Base-by-base conservation (phyloP, 2,113 vertebrate species). In the Ciconia boyciana region DNA sequence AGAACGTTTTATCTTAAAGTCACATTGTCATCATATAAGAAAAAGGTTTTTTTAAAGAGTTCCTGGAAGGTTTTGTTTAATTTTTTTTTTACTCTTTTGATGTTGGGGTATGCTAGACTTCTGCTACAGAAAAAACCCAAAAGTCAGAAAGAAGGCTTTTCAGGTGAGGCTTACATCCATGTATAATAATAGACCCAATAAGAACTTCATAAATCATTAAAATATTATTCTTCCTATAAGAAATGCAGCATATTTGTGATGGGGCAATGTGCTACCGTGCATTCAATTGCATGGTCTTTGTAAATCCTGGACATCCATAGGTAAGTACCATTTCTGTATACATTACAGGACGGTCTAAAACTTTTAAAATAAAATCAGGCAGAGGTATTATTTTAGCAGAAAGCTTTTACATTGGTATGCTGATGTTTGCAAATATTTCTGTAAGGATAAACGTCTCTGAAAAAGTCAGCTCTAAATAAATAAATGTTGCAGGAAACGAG, bases 241-340 rank as follows among this genome's bases (percentile, higher is more conserved):
- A 87, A 64, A 78, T 66, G 7, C 16, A 72, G 13, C 0, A 0
- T 49, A 55, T 78, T 74, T 85, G 17, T 77, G 68, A 58, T 34
- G 26, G n/a, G 34, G 4, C 20, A 43, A 80, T n/a, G 55, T 75
- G 43, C 19, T 96, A 21, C 51, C 4, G 0, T 43, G 26, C 29
- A 13, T 93, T 83, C 36, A 32, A 0, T 34, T 52, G 15, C 0
- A 0, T 54, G 46, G 28, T 31, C 58, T 74, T 57, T 58, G 66
- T 88, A 77, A 46, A 21, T 62, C 34, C 75, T 66, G n/a, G 36
- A 55, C 18, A 48, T 68, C 24, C 1, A 0, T 25, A 64, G 52
- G 34, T 44, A 71, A 79, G 44, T 36, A 70, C 15, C 13, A 16
- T 64, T 82, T 94, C 62, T 54, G 25, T 65, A 43, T 10, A 24